Percentiles rank a stretch among this genome's conserved stretches.
Evolutionary conservation across 1,140 invertebrate species (phyloP).

Genomic region (Lutraria rhynchaena): DNA sequence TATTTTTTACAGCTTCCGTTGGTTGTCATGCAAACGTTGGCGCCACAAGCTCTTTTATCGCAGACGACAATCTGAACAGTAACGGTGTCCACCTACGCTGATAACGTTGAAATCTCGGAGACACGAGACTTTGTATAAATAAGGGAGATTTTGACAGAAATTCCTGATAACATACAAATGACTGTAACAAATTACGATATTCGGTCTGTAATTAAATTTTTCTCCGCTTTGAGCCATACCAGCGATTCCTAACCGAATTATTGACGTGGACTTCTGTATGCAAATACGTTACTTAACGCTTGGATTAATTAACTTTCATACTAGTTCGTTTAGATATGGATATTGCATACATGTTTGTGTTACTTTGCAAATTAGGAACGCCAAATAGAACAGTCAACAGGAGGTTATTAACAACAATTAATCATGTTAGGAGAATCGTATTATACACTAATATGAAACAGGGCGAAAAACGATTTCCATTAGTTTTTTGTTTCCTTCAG

Average conservation of each 20-base stretch:
- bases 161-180: constrained; percentile 43
- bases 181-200: constrained; percentile 53
- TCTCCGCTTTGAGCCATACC: constrained; percentile 32
- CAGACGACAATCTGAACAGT: background rate
- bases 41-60: background rate
- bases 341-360: constrained; percentile 52
- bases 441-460: too few species aligned
- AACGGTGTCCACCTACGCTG: background rate
- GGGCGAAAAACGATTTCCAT: too few species aligned
- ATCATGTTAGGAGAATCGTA: too few species aligned
- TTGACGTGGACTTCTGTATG: constrained; percentile 28
- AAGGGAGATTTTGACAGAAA: constrained; percentile 58
- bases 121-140: constrained; percentile 60
- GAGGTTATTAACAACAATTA: constrained; percentile 48
- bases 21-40: too few species aligned
- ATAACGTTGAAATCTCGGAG: constrained; percentile 44
- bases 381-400: background rate
- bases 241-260: constrained; percentile 23
- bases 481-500: too few species aligned
- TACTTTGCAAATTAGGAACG: constrained; percentile 53
- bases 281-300: constrained; percentile 43
- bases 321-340: constrained; percentile 52
- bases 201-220: constrained; percentile 36
- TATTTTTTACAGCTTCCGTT: background rate
- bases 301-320: constrained; percentile 48